Evolutionary conservation across 1,140 invertebrate genomes (phyloP).

Genomic region (Panulirus ornatus): DNA sequence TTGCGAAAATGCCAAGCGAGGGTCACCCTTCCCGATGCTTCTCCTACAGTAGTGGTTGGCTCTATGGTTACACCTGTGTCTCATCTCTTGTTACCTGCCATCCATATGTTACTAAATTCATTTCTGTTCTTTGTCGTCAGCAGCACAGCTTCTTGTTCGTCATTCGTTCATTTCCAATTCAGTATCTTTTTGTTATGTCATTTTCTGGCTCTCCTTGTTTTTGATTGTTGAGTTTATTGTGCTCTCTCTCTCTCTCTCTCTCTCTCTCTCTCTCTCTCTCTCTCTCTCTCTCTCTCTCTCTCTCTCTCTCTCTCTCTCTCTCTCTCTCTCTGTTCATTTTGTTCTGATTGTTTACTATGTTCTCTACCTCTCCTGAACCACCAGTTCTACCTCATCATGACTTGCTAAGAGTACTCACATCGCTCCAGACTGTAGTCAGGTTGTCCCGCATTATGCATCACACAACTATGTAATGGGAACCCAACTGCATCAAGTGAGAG

Average conservation of each 20-base stretch:
- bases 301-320: slow-evolving; percentile 27
- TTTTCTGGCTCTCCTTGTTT: neutral
- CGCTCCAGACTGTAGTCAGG: too few species aligned
- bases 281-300: neutral
- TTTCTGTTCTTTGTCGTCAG: neutral
- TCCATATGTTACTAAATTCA: neutral
- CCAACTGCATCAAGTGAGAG: too few species aligned
- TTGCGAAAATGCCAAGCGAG: too few species aligned
- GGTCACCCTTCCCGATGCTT: too few species aligned
- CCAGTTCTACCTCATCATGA: neutral
- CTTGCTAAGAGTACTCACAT: too few species aligned
- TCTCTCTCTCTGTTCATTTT: neutral
- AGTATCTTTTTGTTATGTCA: neutral
- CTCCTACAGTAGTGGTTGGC: too few species aligned
- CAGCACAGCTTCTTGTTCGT: too few species aligned
- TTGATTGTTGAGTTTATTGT: neutral
- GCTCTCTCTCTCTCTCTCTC: neutral
- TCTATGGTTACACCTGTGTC: too few species aligned
- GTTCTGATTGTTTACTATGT: neutral
- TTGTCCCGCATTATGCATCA: too few species aligned
- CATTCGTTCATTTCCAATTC: neutral
- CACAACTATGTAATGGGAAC: too few species aligned
- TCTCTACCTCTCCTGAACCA: neutral
- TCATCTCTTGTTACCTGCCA: too few species aligned
- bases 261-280: slow-evolving; percentile 9